Evolutionary conservation across 2,797 vertebrate species (phyloP), one percentile per base, ranked within the genome.

Genomic region (Xerus rutilus): DNA sequence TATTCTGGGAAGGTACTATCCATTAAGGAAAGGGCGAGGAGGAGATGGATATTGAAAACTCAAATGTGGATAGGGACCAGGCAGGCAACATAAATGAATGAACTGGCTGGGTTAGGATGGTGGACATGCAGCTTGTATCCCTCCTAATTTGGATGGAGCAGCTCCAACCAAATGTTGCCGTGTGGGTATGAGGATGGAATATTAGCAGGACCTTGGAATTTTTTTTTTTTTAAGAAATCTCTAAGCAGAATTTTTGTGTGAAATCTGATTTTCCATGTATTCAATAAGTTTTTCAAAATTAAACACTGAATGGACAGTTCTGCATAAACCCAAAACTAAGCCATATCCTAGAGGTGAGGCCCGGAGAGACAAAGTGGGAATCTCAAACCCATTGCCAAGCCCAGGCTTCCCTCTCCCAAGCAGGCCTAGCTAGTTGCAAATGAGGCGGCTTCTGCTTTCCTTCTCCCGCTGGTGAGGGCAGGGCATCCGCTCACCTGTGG

Each of bases 401-500:
- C 78, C 72, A 47, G 35, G 76, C 20, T 89, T 65, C 30, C n/a
- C 54, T 88, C 35, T 82, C 12, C 25, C 59, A 11, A 11, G 90
- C 45, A 73, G 52, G 74, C 69, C 54, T 67, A 82, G 52, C 28
- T n/a, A 14, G 52, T 43, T 23, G 78, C 49, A 9, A 39, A 30
- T 0, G 10, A 21, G 70, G 57, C 49, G 12, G n/a, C 35, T 62
- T 82, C n/a, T 28, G 35, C 52, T 69, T 47, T 59, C 45, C 23
- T 67, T 73, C 86, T 67, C 70, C 84, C 49, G 0, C 28, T 11
- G 67, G 76, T 47, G 8, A 67, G 13, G 0, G 9, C 67, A 9
- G 1, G 39, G 76, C 62, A 35, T 54, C 1, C 20, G 39, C 98
- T 98, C 98, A 99, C 99, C 98, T 98, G 98, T 21, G 67, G 91